Conservation (phyloP, 30 jellyfish, hydroid and myxozoan species). For the Hydractinia echinata region DNA sequence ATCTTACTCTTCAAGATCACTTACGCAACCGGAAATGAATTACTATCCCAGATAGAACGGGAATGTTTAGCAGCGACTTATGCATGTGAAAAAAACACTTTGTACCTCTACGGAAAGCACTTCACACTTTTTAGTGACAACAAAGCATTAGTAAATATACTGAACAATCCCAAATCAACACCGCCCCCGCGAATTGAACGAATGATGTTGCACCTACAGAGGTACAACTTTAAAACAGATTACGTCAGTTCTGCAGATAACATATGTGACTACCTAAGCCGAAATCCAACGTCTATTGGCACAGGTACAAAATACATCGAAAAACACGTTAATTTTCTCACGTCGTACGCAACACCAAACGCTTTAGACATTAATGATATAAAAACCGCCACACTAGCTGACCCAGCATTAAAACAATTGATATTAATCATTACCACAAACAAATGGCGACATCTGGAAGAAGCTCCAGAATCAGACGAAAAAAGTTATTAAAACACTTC, state of each 20-base stretch:
- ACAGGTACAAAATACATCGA: slow-evolving; percentile 9
- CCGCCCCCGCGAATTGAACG: neutral
- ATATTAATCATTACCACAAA: neutral
- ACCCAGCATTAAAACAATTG: neutral
- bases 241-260: slow-evolving; percentile 7
- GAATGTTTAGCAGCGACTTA: slow-evolving; percentile 25
- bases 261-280: slow-evolving; percentile 5
- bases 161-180: neutral
- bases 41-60: slow-evolving; percentile 22
- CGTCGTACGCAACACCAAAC: slow-evolving; percentile 13
- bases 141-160: slow-evolving; percentile 16
- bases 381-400: slow-evolving; percentile 12
- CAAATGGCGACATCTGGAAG: slow-evolving; percentile 8
- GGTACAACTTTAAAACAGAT: slow-evolving; percentile 14
- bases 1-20: slow-evolving; percentile 28
- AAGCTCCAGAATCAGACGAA: slow-evolving; percentile 13
- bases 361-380: neutral
- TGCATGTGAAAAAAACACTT: neutral
- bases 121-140: slow-evolving; percentile 12
- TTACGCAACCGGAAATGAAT: slow-evolving; percentile 15
- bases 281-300: slow-evolving; percentile 4
- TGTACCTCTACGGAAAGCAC: slow-evolving; percentile 10
- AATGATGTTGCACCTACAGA: slow-evolving; percentile 3
- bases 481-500: slow-evolving; percentile 10
- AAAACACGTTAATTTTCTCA: slow-evolving; percentile 14